Percentiles rank a stretch among this genome's conserved stretches.
Conservation (phyloP, 2,113 vertebrate genomes). For the Mus pahari region DNA sequence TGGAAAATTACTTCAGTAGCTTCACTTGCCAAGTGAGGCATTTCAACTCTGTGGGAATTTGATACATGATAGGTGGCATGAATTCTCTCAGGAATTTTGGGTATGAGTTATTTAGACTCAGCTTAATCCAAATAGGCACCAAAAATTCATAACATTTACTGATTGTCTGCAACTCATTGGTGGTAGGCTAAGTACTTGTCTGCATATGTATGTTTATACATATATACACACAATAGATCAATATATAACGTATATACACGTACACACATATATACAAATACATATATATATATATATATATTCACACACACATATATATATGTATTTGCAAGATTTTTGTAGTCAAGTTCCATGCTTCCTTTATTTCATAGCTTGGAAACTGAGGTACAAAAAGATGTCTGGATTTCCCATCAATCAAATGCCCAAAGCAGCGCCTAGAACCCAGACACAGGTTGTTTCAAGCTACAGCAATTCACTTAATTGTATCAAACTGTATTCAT, state of each 20-base stretch:
- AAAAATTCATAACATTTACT: not conserved
- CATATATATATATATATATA: not conserved
- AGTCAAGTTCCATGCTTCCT: not conserved
- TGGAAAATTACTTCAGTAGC: not conserved
- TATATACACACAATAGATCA: too few species aligned
- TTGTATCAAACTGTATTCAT: not conserved
- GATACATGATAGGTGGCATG: too few species aligned
- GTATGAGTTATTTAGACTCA: not conserved
- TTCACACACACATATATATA: too few species aligned
- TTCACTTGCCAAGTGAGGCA: not conserved
- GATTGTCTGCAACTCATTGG: not conserved
- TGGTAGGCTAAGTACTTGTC: not conserved
- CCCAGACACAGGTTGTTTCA: not conserved
- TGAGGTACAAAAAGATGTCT: not conserved
- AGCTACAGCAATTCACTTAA: not conserved
- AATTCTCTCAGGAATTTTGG: not conserved
- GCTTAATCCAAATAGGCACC: not conserved
- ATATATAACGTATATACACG: not conserved
- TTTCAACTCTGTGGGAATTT: not conserved
- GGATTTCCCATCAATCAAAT: not conserved
- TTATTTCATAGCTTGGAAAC: slow-evolving; percentile 1
- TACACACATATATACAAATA: not conserved
- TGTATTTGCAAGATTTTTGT: not conserved
- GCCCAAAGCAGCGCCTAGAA: not conserved
- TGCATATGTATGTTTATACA: not conserved